These are phyloP conservation scores for Musca domestica DNA, from an alignment of 1,140 invertebrate genomes.

Conservation along the genomic window DNA sequence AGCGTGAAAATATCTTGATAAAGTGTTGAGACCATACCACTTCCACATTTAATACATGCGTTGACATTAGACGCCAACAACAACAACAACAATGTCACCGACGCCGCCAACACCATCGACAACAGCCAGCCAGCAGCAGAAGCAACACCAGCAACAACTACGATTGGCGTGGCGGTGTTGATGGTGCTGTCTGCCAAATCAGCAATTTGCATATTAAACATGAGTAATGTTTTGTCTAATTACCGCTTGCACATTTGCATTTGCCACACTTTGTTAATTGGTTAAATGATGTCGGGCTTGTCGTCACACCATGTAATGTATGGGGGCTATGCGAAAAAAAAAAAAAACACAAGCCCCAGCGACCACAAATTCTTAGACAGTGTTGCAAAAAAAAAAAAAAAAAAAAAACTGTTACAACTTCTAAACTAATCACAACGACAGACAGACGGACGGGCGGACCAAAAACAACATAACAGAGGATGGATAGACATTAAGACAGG, in stretches of 20 bases:
- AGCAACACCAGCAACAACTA: too few species aligned
- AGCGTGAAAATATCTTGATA: too few species aligned
- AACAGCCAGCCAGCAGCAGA: not conserved
- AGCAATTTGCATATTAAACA: slow-evolving; percentile 22
- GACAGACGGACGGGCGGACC: not conserved
- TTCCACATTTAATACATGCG: too few species aligned
- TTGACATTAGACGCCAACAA: not conserved
- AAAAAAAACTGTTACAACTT: not conserved
- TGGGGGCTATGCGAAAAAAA: not conserved
- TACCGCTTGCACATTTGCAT: slow-evolving; percentile 20
- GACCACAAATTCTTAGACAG: slow-evolving; percentile 9
- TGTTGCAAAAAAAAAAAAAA: not conserved
- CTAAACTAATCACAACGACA: not conserved
- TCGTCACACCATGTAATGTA: slow-evolving; percentile 18
- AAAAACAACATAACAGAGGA: not conserved
- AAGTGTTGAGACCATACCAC: too few species aligned
- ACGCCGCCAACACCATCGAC: not conserved
- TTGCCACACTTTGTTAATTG: slow-evolving; percentile 21
- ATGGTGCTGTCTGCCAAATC: too few species aligned
- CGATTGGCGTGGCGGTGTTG: not conserved
- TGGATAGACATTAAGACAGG: not conserved
- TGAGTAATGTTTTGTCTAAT: slow-evolving; percentile 22
- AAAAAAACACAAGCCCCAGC: not conserved
- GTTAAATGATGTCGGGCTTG: slow-evolving; percentile 20
- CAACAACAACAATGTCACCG: not conserved